Evolutionary conservation across 2,797 vertebrate genomes (phyloP), one percentile per base, ranked within the genome.

Genomic region (Stomatorhinus walkeri): DNA sequence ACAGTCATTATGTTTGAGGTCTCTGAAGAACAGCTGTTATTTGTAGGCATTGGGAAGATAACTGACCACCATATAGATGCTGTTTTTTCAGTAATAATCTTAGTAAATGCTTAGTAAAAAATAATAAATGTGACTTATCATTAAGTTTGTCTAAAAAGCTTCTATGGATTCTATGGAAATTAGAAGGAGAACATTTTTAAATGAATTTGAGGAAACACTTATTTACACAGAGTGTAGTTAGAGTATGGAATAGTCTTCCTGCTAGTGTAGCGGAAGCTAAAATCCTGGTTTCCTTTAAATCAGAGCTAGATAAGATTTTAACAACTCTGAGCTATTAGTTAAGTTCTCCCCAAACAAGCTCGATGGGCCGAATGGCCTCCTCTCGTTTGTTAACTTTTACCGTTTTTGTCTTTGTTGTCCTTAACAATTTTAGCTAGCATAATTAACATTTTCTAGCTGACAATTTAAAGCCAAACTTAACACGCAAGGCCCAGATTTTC

Each of bases 351-450:
- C n/a, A 61, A 61, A 61, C 7, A 0, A 24, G 56, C 56, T 61
- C 9, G 56, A 24, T 8, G 56, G n/a, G n/a, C n/a, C 7, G 7
- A 86, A 52, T 56, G 24, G 24, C 84, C 52, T 6, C 22, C 51
- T 52, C 24, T 32, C 1, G 8, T 43, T 19, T 48, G n/a, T 61
- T 24, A 9, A 24, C 24, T 22, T 61, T 7, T 24, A 87, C 84
- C 88, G 72, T 43, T 36, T 40, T 49, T 88, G 85, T 88, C 52
- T 91, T 85, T 81, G 40, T 81, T 46, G 19, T 81, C 7, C 76
- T 46, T 22, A 43, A 10, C 40, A 46, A 2, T 43, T 46, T 81
- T 46, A 22, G 36, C 72, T 48, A 32, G 59, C 43, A 48, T 24
- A 76, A 8, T 83, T 49, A 24, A 8, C 88, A 49, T 43, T 51